Percentiles rank a stretch among this genome's conserved stretches.
Evolutionary conservation across 2,113 vertebrate genomes (phyloP).

Genomic region (Chinchilla lanigera): DNA sequence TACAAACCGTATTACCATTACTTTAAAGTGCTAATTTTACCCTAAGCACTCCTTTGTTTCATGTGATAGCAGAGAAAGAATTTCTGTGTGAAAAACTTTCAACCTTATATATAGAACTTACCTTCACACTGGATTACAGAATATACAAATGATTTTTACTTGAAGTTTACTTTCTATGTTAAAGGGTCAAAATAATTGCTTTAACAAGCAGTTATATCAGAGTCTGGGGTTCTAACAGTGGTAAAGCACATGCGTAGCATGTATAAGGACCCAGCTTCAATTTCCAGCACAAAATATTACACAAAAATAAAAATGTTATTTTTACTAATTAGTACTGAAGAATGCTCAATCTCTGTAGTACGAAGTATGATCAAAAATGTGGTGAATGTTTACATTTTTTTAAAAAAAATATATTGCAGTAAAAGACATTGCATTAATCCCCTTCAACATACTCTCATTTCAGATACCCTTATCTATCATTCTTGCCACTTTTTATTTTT

Average conservation of each 20-base stretch:
- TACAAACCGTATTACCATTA: not conserved
- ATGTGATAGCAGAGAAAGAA: not conserved
- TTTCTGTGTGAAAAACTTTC: not conserved
- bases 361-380: not conserved
- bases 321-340: not conserved
- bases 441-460: not conserved
- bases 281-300: not conserved
- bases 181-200: not conserved
- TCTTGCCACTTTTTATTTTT: not conserved
- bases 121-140: not conserved
- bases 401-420: not conserved
- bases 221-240: fast-evolving
- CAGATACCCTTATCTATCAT: not conserved
- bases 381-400: not conserved
- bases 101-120: not conserved
- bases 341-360: not conserved
- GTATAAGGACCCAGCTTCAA: not conserved
- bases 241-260: not conserved
- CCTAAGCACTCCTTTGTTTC: not conserved
- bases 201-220: not conserved
- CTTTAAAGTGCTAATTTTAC: not conserved
- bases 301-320: not conserved
- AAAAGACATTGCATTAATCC: not conserved
- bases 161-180: not conserved
- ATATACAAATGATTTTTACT: not conserved